Conservation (phyloP, 1,140 invertebrate genomes). For the Heterodera carotae region DNA sequence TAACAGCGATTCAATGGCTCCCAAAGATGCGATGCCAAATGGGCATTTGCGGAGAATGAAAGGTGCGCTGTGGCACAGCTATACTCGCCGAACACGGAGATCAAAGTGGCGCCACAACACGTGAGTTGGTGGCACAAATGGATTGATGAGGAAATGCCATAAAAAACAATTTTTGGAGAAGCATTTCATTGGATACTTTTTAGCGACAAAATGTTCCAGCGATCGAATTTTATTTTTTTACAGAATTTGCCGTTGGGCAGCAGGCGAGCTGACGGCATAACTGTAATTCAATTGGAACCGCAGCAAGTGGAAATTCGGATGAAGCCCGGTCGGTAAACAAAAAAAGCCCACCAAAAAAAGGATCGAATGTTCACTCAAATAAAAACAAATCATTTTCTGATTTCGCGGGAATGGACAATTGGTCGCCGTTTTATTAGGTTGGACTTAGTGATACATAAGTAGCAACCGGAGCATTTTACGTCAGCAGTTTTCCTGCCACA, state of each 20-base stretch:
- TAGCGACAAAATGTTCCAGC: background rate
- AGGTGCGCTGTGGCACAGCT: conserved; percentile 47
- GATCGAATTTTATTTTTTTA: conserved; percentile 18
- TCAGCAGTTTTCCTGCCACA: background rate
- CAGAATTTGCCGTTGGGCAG: conserved; percentile 57
- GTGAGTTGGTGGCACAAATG: conserved; percentile 35
- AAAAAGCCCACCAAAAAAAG: background rate
- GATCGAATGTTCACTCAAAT: background rate
- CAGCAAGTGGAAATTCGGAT: conserved; percentile 60
- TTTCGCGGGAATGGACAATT: no score
- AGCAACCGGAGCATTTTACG: background rate
- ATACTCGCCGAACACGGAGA: conserved; percentile 55
- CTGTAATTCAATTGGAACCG: conserved; percentile 57
- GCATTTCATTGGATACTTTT: background rate
- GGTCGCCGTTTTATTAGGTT: background rate
- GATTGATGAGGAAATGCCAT: conserved; percentile 16
- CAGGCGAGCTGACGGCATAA: conserved; percentile 49
- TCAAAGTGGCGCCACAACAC: conserved; percentile 53
- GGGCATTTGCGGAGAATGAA: conserved; percentile 35
- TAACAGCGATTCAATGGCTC: conserved; percentile 47
- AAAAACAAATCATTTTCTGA: no score
- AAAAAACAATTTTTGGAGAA: no score
- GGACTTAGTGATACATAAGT: background rate
- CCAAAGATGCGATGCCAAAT: conserved; percentile 51
- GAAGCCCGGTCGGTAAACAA: conserved; percentile 47